These are phyloP conservation scores for Jacana jacana DNA, from an alignment of 2,113 vertebrate genomes.

Conservation along the genomic window DNA sequence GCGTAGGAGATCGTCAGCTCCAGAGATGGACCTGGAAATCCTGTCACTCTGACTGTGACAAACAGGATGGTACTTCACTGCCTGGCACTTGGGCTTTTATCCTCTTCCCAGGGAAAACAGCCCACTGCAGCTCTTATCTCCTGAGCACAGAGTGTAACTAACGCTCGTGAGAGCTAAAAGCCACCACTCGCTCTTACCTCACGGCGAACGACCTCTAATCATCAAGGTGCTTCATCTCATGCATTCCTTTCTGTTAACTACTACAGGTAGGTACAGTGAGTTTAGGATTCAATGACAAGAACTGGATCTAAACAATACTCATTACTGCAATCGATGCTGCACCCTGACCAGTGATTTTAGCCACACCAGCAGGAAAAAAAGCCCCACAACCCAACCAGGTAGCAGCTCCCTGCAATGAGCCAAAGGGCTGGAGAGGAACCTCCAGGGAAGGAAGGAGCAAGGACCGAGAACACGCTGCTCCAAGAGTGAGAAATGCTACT, in stretches of 20 bases:
- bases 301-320: background rate
- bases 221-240: rapidly evolving
- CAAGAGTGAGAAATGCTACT: rapidly evolving
- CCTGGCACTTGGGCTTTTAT: too few species aligned
- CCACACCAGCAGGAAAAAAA: background rate
- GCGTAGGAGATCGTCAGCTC: rapidly evolving
- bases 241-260: too few species aligned
- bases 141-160: too few species aligned
- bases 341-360: background rate
- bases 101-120: background rate
- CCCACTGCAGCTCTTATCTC: background rate
- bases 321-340: background rate
- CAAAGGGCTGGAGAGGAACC: too few species aligned
- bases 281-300: background rate
- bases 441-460: background rate
- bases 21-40: background rate
- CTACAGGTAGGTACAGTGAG: too few species aligned
- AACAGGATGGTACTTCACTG: rapidly evolving
- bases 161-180: rapidly evolving
- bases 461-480: rapidly evolving
- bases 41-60: rapidly evolving
- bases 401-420: too few species aligned
- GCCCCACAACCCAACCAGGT: background rate
- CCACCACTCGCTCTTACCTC: rapidly evolving
- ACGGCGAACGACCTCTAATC: too few species aligned